phyloP scores from a whole-genome alignment of 2,113 vertebrate species.

The Sorex fumeus region DNA sequence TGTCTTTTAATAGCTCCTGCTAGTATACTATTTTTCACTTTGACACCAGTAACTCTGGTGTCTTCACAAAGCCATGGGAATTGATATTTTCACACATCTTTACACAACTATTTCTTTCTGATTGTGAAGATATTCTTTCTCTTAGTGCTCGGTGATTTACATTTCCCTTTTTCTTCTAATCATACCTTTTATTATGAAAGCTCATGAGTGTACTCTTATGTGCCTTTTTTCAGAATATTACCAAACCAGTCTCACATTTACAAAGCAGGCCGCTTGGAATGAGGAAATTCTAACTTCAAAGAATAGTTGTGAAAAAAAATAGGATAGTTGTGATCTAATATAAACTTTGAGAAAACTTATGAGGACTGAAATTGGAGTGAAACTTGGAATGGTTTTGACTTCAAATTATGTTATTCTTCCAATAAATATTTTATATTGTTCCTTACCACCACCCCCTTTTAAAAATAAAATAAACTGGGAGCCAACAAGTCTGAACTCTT shows the following conservation, averaged over 20 bases:
- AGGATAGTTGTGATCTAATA: neutral
- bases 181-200: neutral
- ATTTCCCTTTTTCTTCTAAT: neutral
- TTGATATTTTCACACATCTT: slow-evolving; percentile 1
- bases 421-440: slow-evolving; percentile 21
- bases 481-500: neutral
- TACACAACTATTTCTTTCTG: neutral
- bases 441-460: too few species aligned
- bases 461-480: neutral
- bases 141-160: neutral
- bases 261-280: neutral
- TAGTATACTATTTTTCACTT: neutral
- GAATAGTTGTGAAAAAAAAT: too few species aligned
- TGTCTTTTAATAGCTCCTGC: neutral
- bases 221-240: neutral
- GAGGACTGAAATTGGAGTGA: neutral
- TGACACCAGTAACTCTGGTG: neutral
- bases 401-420: slow-evolving; percentile 58
- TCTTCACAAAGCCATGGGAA: neutral
- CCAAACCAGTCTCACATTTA: slow-evolving; percentile 13
- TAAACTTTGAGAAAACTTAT: slow-evolving; percentile 21
- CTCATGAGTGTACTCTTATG: neutral
- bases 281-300: neutral
- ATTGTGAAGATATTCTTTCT: neutral
- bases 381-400: neutral